Evolutionary conservation across 2,113 vertebrate genomes (phyloP).

Genomic region (Catharus minimus): DNA sequence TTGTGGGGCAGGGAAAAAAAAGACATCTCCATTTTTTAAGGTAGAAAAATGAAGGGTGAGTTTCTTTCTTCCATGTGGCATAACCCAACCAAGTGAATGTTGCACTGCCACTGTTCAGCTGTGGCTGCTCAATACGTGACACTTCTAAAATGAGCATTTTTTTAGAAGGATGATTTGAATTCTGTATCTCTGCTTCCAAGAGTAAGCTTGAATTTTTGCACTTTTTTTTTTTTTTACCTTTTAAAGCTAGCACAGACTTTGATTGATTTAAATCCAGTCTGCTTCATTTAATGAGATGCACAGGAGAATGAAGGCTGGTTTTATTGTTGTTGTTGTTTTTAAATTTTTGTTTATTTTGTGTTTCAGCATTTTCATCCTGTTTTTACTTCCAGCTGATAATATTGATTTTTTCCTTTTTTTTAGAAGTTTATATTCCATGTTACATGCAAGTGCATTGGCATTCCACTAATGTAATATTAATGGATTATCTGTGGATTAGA

Average conservation of each 20-base stretch:
- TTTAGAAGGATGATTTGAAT: conserved; percentile 16
- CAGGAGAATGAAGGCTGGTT: not conserved
- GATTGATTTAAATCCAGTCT: not conserved
- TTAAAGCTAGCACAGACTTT: not conserved
- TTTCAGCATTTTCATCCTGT: conserved; percentile 42
- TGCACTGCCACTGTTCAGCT: not conserved
- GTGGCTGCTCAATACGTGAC: not conserved
- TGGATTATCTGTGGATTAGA: conserved; percentile 26
- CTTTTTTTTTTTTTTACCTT: not conserved
- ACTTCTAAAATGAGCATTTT: conserved; percentile 4
- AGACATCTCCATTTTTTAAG: not conserved
- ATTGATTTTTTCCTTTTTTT: not conserved
- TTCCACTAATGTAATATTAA: not conserved
- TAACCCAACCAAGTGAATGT: not conserved
- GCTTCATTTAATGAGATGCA: not conserved
- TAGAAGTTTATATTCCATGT: conserved; percentile 19
- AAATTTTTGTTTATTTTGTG: conserved; percentile 32
- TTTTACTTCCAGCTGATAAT: conserved; percentile 60
- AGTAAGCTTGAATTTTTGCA: not conserved
- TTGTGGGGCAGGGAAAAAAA: not conserved
- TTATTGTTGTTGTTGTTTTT: not conserved
- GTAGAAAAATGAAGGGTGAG: not conserved
- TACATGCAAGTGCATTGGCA: conserved; percentile 36
- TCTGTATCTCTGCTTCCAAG: not conserved
- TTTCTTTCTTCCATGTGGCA: not conserved